Base-by-base conservation (phyloP, 2,888 invertebrate species). In the Neoaliturus tenellus region DNA sequence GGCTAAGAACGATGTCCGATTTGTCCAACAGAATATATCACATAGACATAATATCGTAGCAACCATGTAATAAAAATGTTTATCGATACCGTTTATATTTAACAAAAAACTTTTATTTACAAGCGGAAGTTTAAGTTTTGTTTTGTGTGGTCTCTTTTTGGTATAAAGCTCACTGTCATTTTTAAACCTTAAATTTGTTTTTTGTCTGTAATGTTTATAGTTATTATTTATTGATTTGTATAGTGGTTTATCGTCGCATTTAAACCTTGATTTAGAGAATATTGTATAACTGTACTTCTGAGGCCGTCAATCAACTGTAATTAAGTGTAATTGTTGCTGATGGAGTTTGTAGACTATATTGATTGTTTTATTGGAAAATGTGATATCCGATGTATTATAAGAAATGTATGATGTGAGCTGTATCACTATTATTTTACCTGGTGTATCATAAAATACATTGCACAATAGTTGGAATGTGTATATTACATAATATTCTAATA, bases 351-450 rank as follows among this genome's bases (percentile, higher is more conserved):
- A 78, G 73, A 78, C 55, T 78, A 55, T 78, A 78, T 48, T 78
- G 55, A 78, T 78, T 78, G 78, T 78, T 78, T 78, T 75, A 75
- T 51, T 78, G 78, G 55, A 48, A 78, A 78, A 78, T 78, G 78
- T 78, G 78, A 78, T 78, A 78, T 78, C 48, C 55, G 78, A 35
- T 78, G 78, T 78, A 78, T 35, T 35, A 78, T 78, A 55, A 78
- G 51, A 78, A 78, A 78, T 75, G 75, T 75, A 78, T 35, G 78
- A 78, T 78, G 55, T 55, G 55, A 51, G 78, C 55, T 78, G 78
- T 78, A 78, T 78, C 78, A 78, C 55, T 1, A 33, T 55, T 78
- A 78, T 20, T 78, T 78, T 78, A 78, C 78, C 78, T 78, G 78
- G 48, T 78, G 78, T 78, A 78, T 20, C 78, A 55, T 78, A 78